Evolutionary conservation across 2,888 invertebrate genomes (phyloP).

Genomic region (Melanotus villosus): DNA sequence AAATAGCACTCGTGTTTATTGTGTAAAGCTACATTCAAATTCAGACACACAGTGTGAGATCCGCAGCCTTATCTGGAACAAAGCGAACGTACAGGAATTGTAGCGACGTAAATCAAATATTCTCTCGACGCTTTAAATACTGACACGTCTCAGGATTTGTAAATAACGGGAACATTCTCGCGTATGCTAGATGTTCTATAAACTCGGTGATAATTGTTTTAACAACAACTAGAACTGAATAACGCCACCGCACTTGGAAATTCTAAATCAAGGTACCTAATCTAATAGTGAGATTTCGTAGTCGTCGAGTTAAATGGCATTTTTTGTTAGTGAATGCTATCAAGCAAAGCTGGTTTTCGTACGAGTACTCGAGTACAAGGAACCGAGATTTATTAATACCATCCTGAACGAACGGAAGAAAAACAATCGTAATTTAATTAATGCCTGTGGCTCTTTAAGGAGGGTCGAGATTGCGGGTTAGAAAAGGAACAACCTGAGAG

Average conservation of each 20-base stretch:
- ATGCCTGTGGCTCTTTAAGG: background rate
- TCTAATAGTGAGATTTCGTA: too few species aligned
- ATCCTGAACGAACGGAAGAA: background rate
- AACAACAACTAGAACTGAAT: background rate
- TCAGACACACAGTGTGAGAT: background rate
- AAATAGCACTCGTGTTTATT: too few species aligned
- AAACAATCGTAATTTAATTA: background rate
- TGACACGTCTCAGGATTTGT: slow-evolving; percentile 11
- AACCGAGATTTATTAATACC: background rate
- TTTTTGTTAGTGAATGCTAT: too few species aligned
- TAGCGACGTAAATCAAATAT: slow-evolving; percentile 17
- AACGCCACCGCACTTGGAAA: background rate
- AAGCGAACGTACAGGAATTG: background rate
- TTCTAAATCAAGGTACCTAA: background rate
- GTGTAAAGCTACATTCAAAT: too few species aligned
- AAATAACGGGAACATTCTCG: slow-evolving; percentile 4
- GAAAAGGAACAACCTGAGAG: background rate
- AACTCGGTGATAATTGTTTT: background rate
- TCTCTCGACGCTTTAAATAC: slow-evolving; percentile 1
- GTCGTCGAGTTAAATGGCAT: too few species aligned
- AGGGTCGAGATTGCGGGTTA: background rate
- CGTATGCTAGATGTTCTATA: background rate
- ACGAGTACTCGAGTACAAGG: too few species aligned
- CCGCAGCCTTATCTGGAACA: background rate
- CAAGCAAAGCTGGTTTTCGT: too few species aligned